These are phyloP conservation scores for Scleropages formosus DNA, from an alignment of 2,797 vertebrate genomes.

Conservation along the genomic window DNA sequence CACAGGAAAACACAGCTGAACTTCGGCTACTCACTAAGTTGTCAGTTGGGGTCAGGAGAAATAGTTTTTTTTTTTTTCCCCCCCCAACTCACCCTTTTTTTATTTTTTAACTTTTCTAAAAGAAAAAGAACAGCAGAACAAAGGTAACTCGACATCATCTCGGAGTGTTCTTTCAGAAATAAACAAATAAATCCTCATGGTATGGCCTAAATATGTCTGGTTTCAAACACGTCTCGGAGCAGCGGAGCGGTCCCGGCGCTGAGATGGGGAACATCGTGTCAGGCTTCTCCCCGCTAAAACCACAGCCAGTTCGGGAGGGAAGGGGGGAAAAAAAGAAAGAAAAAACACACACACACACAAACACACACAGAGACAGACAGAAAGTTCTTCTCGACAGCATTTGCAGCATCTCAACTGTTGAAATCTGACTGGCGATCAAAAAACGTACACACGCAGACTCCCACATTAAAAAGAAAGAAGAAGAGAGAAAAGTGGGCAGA, in stretches of 20 bases:
- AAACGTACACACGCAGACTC: neutral
- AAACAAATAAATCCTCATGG: constrained; percentile 33
- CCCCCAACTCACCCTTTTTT: neutral
- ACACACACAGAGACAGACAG: neutral
- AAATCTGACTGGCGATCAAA: neutral
- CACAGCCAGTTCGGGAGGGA: neutral
- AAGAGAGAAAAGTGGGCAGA: neutral
- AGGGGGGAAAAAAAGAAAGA: constrained; percentile 5
- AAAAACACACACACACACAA: constrained; percentile 18
- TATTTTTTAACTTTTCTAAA: constrained; percentile 5
- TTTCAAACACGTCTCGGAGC: constrained; percentile 29
- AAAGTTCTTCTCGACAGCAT: constrained; percentile 12
- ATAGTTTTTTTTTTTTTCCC: neutral
- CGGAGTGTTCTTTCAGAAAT: constrained; percentile 28
- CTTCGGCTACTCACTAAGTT: constrained; percentile 4
- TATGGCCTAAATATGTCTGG: constrained; percentile 38
- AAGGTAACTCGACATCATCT: constrained; percentile 32
- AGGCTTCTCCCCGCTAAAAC: neutral
- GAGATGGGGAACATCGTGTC: constrained; percentile 26
- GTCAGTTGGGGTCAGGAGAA: constrained; percentile 19
- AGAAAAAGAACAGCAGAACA: neutral
- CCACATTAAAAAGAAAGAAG: too few relatives aligned
- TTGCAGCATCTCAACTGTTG: constrained; percentile 4
- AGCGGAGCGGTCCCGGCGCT: neutral
- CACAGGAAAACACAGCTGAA: neutral